phyloP scores from a whole-genome alignment of 2,797 vertebrate genomes.

The Otolemur crassicaudatus region DNA sequence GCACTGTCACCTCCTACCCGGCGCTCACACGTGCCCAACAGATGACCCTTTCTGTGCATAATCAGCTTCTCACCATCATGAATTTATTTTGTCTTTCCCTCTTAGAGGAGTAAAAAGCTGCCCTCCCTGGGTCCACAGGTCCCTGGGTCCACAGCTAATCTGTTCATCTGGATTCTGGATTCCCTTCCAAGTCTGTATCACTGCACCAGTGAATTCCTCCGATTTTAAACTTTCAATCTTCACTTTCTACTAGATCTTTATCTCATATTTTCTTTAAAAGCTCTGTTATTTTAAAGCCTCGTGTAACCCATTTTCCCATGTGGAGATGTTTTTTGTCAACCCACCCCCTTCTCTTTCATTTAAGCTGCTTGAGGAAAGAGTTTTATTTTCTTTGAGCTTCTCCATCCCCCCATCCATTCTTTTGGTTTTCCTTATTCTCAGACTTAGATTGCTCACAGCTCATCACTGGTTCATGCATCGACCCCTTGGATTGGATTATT shows the following conservation, averaged over 20 bases:
- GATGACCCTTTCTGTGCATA: slow-evolving; percentile 40
- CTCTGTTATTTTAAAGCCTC: not conserved
- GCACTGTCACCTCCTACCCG: not conserved
- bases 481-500: not conserved
- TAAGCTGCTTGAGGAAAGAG: slow-evolving; percentile 25
- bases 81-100: not conserved
- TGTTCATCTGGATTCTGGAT: not conserved
- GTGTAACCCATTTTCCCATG: not conserved
- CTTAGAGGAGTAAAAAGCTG: not conserved
- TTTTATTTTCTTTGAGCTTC: not conserved
- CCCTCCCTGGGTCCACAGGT: not conserved
- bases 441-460: not conserved
- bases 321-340: not conserved
- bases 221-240: not conserved
- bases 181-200: not conserved
- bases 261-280: not conserved
- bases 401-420: not conserved
- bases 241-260: not conserved
- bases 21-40: not conserved
- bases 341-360: not conserved
- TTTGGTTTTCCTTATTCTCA: slow-evolving; percentile 8
- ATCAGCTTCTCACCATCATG: not conserved
- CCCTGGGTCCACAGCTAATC: not conserved
- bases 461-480: not conserved
- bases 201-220: not conserved